A percentile compares a stretch with the other conserved stretches of the same genome.
These are phyloP conservation scores for Cerastis rubricosa DNA, from an alignment of 2,888 invertebrate species.

Conservation along the genomic window DNA sequence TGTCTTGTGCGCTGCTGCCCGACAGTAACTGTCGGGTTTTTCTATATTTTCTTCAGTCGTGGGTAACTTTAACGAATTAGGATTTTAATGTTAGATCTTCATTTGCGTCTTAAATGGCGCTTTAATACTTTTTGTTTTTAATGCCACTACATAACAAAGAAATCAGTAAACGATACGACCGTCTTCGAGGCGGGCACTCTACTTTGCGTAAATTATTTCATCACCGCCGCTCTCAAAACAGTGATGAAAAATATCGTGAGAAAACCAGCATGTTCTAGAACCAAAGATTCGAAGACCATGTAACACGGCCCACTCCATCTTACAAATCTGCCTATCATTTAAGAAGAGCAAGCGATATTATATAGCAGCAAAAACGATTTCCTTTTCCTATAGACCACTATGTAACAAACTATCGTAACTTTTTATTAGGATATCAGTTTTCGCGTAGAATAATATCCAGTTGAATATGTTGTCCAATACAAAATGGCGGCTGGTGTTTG, in stretches of 20 bases:
- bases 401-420: constrained; percentile 19
- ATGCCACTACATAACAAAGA: no score
- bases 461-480: constrained; percentile 54
- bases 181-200: no score
- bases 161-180: no score
- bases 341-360: not conserved
- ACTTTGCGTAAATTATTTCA: not conserved
- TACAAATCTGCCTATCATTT: not conserved
- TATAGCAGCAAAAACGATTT: not conserved
- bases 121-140: no score
- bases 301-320: not conserved
- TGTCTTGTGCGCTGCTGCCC: no score
- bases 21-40: no score
- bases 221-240: not conserved
- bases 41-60: no score
- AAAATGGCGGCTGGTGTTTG: constrained; percentile 35
- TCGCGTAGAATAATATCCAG: constrained; percentile 50
- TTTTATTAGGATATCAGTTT: constrained; percentile 44
- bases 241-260: not conserved
- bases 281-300: not conserved
- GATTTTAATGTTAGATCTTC: no score
- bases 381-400: constrained; percentile 25
- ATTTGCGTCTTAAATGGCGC: no score
- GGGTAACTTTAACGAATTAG: no score
- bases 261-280: not conserved